Base-by-base conservation (phyloP, 2,797 vertebrate species). In the Todus mexicanus region DNA sequence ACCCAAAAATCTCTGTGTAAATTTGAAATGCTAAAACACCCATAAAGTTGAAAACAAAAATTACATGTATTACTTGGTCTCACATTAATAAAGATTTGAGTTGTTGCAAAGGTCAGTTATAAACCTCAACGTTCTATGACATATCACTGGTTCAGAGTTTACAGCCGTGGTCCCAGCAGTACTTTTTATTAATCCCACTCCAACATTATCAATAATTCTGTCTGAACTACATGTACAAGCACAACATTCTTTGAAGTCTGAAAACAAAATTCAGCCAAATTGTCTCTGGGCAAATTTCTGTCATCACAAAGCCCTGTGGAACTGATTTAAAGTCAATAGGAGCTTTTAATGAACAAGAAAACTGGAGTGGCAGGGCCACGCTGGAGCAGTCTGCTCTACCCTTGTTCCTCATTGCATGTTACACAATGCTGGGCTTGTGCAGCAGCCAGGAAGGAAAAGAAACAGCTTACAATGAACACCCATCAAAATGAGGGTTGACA, bases 121-220 rank as follows among this genome's bases (percentile, higher is more conserved):
- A 92, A 77, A 74, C 4, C 37, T n/a, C 2, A 2, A 26, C 59
- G 50, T 37, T 84, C 76, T 31, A 19, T 40, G 33, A 48, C 26
- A 35, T 3, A 80, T 42, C 56, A 40, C 37, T 74, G 37, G 54
- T 87, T 92, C 47, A 33, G 33, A 63, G 35, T 72, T 92, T 72
- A 57, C 37, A 81, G 72, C 63, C 8, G 2, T 53, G 82, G 37
- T 59, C 79, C 59, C 29, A 76, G 84, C 43, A 96, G 79, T 79
- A 57, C 31, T 81, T 87, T 86, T 73, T 89, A 37, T 94, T 94
- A 95, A 95, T 93, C 72, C 38, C 38, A 63, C 47, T 92, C 61
- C 71, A 93, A 75, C 75, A 91, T 92, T 89, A 93, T 95, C 90
- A 94, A 94, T 95, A 96, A 95, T 96, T 96, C 95, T 79, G 54